These are phyloP conservation scores for Nebria ingens DNA, from an alignment of 1,140 invertebrate genomes.

Conservation along the genomic window DNA sequence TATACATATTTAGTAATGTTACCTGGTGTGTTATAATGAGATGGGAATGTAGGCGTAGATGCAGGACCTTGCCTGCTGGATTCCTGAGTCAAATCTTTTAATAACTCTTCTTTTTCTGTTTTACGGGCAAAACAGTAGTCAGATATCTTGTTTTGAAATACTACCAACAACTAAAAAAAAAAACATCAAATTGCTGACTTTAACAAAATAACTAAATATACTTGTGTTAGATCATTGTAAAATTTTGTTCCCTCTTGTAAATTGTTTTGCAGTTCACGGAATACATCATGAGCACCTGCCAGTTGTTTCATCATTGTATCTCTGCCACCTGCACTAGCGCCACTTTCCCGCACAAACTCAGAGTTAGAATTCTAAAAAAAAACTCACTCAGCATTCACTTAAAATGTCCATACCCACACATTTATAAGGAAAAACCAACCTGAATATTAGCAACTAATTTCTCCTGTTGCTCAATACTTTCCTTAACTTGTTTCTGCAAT, in stretches of 20 bases:
- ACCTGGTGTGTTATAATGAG: constrained; percentile 36
- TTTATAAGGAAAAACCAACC: constrained; percentile 35
- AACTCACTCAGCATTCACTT: not conserved
- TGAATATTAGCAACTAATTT: constrained; percentile 66
- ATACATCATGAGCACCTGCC: constrained; percentile 83
- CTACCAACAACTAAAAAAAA: constrained; percentile 66
- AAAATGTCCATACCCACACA: not conserved
- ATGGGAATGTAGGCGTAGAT: constrained; percentile 46
- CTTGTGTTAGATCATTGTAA: constrained; percentile 93
- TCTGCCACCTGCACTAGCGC: constrained; percentile 51
- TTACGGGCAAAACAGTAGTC: constrained; percentile 98
- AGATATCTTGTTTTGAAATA: constrained; percentile 94
- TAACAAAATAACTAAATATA: constrained; percentile 24
- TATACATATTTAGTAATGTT: not conserved
- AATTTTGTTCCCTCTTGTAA: constrained; percentile 94
- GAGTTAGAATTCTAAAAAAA: constrained; percentile 52
- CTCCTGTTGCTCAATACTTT: constrained; percentile 71
- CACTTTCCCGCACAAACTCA: constrained; percentile 63
- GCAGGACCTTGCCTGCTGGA: constrained; percentile 48
- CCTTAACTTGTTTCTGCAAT: constrained; percentile 67
- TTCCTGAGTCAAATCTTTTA: constrained; percentile 79
- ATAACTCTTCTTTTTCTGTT: constrained; percentile 95
- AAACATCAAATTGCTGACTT: constrained; percentile 11
- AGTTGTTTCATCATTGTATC: constrained; percentile 77
- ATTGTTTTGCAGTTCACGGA: constrained; percentile 81